Percentiles rank a stretch among this genome's conserved stretches.
These are phyloP conservation scores for Zootermopsis nevadensis DNA, from an alignment of 2,888 invertebrate genomes.

Conservation along the genomic window DNA sequence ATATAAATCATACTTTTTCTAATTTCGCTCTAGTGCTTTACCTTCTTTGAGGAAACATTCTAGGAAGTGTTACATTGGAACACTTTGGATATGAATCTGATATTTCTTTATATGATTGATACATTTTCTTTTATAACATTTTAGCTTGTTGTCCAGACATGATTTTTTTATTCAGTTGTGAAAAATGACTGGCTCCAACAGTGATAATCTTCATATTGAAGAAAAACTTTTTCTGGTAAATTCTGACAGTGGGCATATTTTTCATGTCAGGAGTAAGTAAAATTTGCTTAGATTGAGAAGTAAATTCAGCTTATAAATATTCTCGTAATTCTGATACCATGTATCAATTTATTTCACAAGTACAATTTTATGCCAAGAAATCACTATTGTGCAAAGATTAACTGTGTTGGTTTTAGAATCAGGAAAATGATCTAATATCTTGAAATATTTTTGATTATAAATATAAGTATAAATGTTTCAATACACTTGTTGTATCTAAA, in stretches of 20 bases:
- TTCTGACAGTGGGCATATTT: conserved; percentile 36
- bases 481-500: neutral
- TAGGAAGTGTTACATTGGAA: conserved; percentile 8
- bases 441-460: conserved; percentile 43
- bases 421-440: conserved; percentile 19
- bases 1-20: too few relatives aligned
- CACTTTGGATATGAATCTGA: neutral
- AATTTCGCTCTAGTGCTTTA: too few relatives aligned
- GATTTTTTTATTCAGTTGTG: conserved; percentile 38
- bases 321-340: conserved; percentile 47
- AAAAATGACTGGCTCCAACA: conserved; percentile 41
- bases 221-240: conserved; percentile 39
- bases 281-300: conserved; percentile 32
- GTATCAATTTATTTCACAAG: conserved; percentile 44
- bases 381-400: conserved; percentile 5
- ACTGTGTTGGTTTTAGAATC: conserved; percentile 26
- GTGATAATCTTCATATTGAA: conserved; percentile 45
- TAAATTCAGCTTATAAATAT: conserved; percentile 35
- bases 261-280: conserved; percentile 35
- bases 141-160: conserved; percentile 28
- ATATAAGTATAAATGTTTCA: conserved; percentile 21
- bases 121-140: conserved; percentile 9
- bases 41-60: conserved; percentile 1
- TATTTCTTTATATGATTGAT: neutral
- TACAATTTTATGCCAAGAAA: conserved; percentile 8